Base-by-base conservation (phyloP, 1,140 invertebrate genomes). In the Drosophila arawakana region DNA sequence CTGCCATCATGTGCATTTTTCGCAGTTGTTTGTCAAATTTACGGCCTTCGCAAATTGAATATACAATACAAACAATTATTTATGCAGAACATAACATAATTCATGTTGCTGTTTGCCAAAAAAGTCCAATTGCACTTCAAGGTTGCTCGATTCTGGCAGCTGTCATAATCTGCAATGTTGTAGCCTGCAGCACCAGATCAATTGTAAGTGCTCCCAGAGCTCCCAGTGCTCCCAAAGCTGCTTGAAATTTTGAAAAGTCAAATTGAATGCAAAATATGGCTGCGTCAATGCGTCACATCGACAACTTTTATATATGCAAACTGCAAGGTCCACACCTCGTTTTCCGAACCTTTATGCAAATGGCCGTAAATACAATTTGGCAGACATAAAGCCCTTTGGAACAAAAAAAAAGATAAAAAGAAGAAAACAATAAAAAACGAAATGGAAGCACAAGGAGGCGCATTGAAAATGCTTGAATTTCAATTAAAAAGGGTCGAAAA, bases 401-500 rank as follows among this genome's bases (percentile, higher is more conserved):
- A 21, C 34, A n/a, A 61, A 49, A 30, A 34, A 65, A 71, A 44
- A 62, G n/a, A 34, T n/a, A 35, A 11, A n/a, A 21, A 30, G 41
- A 37, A 61, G n/a, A 61, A 62, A 55, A 37, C 55, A 70, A 60
- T 21, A 37, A 59, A 25, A 59, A 39, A 55, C 10, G 8, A 39
- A 54, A 43, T 13, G 11, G 41, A 58, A 50, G 7, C 2, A 15
- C 59, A 54, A 59, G n/a, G 37, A 47, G 58, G 7, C 55, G 34
- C 57, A 69, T 69, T 70, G 41, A 47, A 72, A 79, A 67, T 73
- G 68, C 73, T 73, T 79, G 76, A 79, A 76, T 79, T 79, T 79
- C 76, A 79, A 79, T 79, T 79, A 79, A 79, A 79, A 79, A 76
- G 68, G 76, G 73, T 79, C 61, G 37, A 70, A 50, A 63, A 71